Conservation (phyloP, 2,113 vertebrate species). For the Notechis scutatus region DNA sequence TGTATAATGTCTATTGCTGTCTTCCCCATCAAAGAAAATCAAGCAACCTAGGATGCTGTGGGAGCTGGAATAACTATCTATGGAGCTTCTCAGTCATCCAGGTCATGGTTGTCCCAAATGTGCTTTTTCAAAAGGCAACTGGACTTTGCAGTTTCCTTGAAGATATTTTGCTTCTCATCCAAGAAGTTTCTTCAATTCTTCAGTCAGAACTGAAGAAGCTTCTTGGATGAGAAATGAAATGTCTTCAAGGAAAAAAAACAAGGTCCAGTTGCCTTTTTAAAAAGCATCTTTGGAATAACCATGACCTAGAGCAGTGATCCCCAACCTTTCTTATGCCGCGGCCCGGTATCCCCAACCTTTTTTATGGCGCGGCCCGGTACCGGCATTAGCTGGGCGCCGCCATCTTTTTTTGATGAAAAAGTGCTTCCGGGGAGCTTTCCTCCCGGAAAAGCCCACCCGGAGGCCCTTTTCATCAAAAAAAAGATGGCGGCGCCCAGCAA, state of each 20-base stretch:
- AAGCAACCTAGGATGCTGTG: background rate
- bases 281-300: background rate
- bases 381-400: no score
- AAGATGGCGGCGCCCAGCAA: no score
- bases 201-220: background rate
- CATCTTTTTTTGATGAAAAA: no score
- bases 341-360: no score
- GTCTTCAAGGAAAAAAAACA: background rate
- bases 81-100: background rate
- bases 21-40: background rate
- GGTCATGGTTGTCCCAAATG: background rate
- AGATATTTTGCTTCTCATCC: background rate
- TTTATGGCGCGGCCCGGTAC: no score
- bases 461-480: no score
- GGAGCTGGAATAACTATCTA: background rate
- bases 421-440: no score
- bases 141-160: background rate
- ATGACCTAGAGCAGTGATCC: no score
- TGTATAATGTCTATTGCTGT: background rate
- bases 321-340: no score
- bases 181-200: background rate
- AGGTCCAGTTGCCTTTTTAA: background rate
- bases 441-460: no score
- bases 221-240: background rate
- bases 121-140: background rate